Percentiles rank a stretch among this genome's conserved stretches.
These are phyloP conservation scores for Panonychus citri DNA, from an alignment of 1,140 invertebrate genomes.

Conservation along the genomic window DNA sequence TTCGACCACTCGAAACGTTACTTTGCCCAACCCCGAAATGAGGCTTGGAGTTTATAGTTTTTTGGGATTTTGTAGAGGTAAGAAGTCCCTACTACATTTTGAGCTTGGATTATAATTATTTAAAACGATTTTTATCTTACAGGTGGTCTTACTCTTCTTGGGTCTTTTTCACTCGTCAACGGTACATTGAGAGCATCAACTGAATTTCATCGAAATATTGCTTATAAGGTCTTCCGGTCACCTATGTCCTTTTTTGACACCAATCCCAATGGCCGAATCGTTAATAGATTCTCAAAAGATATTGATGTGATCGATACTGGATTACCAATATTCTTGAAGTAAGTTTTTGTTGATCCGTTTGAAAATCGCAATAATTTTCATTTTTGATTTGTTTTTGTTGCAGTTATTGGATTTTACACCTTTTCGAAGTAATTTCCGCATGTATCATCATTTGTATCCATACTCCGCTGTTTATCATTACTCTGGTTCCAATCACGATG, in stretches of 20 bases:
- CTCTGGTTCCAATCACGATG: constrained; percentile 57
- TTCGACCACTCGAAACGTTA: background rate
- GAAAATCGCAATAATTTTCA: constrained; percentile 16
- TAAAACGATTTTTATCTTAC: too few species aligned
- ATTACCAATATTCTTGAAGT: constrained; percentile 25
- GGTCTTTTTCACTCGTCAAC: background rate
- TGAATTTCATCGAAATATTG: constrained; percentile 16
- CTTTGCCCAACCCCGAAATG: background rate
- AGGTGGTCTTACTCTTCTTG: background rate
- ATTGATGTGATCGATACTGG: constrained; percentile 23
- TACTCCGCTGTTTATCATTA: constrained; percentile 57
- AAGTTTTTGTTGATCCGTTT: constrained; percentile 23
- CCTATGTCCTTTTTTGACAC: constrained; percentile 27
- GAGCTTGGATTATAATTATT: background rate
- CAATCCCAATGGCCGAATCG: constrained; percentile 30
- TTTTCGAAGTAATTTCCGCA: constrained; percentile 51
- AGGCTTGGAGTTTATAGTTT: background rate
- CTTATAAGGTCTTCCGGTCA: constrained; percentile 18
- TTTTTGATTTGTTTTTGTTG: constrained; percentile 6
- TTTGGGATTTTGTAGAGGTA: background rate
- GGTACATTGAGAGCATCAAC: constrained; percentile 8
- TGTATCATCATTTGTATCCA: constrained; percentile 33
- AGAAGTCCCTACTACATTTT: background rate
- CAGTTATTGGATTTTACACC: constrained; percentile 18
- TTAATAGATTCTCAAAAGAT: constrained; percentile 29